Evolutionary conservation across 2,797 vertebrate genomes (phyloP), one percentile per base, ranked within the genome.

Genomic region (Sebastes nivosus): DNA sequence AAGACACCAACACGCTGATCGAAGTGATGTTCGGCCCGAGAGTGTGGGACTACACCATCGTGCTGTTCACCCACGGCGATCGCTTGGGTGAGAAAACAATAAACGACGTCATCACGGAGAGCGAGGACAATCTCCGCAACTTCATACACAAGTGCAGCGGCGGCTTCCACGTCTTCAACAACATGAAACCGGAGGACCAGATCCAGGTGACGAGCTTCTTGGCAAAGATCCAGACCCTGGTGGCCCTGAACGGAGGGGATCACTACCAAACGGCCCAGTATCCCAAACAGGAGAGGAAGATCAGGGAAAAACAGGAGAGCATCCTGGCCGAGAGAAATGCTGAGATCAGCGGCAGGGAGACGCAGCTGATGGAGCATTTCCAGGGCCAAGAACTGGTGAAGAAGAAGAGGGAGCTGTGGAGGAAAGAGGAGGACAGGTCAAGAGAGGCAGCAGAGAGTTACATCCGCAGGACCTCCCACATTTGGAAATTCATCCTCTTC

Each of bases 1-100:
- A 88, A 72, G 75, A 82, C 20, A 91, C 91, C 77, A 81, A 87
- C 29, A 71, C 14, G 1, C 65, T 93, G 79, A 94, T 94, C 1
- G 67, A 94, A 74, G 68, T 12, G 3, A 91, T 72, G 76, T 94
- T 94, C 72, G 92, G 94, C 4, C 74, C 81, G 0, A 82, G 54
- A 14, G 87, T 94, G 34, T 94, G 93, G 92, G 87, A 89, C 77
- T 90, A 88, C 88, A 94, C 91, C 74, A 89, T 94, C 1, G 87
- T 94, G 34, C 64, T 93, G 77, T 93, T 94, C 87, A 95, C 89
- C 24, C 90, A 94, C 0, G 92, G 92, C 0, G 93, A 94, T 61
- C 72, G 84, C 0, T 71, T 94, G 78, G 86, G 83, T 1, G 50
- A 67, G 1, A 90, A 92, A 81, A 83, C 76, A 0, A 87, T 92